Base-by-base conservation (phyloP, 2,888 invertebrate genomes). In the Suillia variegata region DNA sequence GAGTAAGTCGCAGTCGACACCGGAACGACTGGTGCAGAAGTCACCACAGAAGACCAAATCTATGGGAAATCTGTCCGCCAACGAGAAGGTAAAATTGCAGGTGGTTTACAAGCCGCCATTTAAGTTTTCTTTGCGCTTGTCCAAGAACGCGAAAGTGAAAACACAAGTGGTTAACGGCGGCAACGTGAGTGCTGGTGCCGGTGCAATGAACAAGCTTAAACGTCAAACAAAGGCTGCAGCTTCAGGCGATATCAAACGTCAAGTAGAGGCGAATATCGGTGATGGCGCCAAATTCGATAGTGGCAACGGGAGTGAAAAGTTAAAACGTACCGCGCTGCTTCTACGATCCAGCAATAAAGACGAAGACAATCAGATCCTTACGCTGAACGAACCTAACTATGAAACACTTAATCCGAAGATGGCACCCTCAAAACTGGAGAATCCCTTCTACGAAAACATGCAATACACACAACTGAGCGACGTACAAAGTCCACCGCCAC, bases 81-180 rank as follows among this genome's bases (percentile, higher is more conserved):
- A 87, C 70, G 87, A 86, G 61, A 91, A 91, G 77, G 88, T 93
- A 12, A 87, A 91, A 66, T 83, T 93, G 20, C 93, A 93, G 80
- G 93, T 93, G 33, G 91, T 93, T 22, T 93, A 92, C 79, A 93
- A 93, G 77, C 93, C 93, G 54, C 93, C 93, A 12, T 93, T 93
- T 82, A 90, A 92, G 74, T 93, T 93, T 80, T 92, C 92, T 78
- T 86, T 93, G 56, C 91, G 91, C 76, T 85, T 93, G 12, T 82
- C 82, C 0, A 82, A 81, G 67, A 82, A 80, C 62, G 76, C 80
- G 10, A 76, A 80, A 26, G 79, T 82, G 0, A 82, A 82, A 60
- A 82, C 82, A 12, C 82, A 81, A 63, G 80, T 82, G 6, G 76
- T 82, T 56, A 74, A 75, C 12, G 71, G 67, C 17, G 74, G 73